Evolutionary conservation across 2,797 vertebrate species (phyloP).

Genomic region (Clarias platycephalus): DNA sequence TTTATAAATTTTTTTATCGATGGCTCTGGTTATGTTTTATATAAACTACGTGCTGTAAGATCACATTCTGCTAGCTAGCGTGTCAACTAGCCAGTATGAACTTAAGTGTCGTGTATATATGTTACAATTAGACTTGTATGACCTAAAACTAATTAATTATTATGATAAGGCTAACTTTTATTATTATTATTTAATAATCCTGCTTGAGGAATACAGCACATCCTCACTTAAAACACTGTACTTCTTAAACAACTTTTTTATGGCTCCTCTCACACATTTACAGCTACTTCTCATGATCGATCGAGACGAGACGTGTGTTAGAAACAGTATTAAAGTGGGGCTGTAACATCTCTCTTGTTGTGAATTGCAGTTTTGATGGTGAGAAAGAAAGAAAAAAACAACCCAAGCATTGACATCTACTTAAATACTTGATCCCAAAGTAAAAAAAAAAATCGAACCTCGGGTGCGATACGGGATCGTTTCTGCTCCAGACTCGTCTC

Average conservation of each 20-base stretch:
- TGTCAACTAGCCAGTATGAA: neutral
- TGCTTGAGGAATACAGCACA: too few species aligned
- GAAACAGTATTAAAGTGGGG: conserved; percentile 1
- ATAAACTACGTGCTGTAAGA: too few species aligned
- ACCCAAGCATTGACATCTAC: neutral
- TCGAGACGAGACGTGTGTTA: neutral
- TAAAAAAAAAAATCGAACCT: neutral
- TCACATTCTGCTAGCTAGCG: neutral
- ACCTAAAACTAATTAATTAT: neutral
- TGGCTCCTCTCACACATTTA: neutral
- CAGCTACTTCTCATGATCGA: neutral
- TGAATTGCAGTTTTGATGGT: neutral
- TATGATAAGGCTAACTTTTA: neutral
- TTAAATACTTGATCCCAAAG: too few species aligned
- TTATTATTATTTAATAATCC: too few species aligned
- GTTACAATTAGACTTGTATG: neutral
- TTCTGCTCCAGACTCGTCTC: neutral
- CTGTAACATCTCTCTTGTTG: neutral
- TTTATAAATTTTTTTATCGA: neutral
- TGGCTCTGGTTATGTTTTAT: neutral
- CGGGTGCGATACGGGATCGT: neutral
- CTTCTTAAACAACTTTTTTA: neutral
- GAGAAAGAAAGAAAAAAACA: neutral
- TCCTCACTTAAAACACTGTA: neutral
- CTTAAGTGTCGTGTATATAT: neutral